These are phyloP conservation scores for Otolemur crassicaudatus DNA, from an alignment of 2,797 vertebrate genomes.

Conservation along the genomic window DNA sequence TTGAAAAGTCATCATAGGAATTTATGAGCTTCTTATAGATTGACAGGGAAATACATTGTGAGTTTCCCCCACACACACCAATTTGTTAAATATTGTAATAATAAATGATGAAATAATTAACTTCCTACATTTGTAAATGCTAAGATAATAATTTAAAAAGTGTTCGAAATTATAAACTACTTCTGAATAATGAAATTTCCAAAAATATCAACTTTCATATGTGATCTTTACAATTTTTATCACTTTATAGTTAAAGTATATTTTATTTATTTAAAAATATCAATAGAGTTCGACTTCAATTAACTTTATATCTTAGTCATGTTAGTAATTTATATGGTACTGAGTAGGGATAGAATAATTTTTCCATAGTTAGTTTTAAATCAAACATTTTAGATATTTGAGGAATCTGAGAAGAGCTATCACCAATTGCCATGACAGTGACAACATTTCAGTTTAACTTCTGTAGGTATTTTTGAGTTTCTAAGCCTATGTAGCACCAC, in stretches of 20 bases:
- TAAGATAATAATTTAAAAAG: constrained; percentile 69
- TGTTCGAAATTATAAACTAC: constrained; percentile 69
- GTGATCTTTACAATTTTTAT: constrained; percentile 12
- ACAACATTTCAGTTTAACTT: neutral
- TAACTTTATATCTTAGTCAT: constrained; percentile 7
- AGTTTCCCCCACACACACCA: neutral
- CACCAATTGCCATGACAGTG: neutral
- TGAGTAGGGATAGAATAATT: neutral
- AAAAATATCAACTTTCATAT: constrained; percentile 26
- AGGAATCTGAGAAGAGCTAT: neutral
- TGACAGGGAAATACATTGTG: constrained; percentile 25
- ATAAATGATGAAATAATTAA: constrained; percentile 76
- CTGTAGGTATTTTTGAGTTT: neutral
- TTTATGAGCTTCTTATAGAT: constrained; percentile 40
- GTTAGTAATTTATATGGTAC: neutral
- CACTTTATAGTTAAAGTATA: neutral
- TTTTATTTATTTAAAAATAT: constrained; percentile 45
- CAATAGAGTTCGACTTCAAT: neutral
- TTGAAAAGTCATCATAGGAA: constrained; percentile 56
- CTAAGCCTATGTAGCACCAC: neutral
- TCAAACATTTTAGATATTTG: neutral
- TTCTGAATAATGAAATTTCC: constrained; percentile 67
- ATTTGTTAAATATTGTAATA: constrained; percentile 50
- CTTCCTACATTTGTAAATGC: constrained; percentile 62
- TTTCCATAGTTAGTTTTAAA: constrained; percentile 34